Evolutionary conservation across 1,140 invertebrate species (phyloP).

Genomic region (Drosophila ogumai): DNA sequence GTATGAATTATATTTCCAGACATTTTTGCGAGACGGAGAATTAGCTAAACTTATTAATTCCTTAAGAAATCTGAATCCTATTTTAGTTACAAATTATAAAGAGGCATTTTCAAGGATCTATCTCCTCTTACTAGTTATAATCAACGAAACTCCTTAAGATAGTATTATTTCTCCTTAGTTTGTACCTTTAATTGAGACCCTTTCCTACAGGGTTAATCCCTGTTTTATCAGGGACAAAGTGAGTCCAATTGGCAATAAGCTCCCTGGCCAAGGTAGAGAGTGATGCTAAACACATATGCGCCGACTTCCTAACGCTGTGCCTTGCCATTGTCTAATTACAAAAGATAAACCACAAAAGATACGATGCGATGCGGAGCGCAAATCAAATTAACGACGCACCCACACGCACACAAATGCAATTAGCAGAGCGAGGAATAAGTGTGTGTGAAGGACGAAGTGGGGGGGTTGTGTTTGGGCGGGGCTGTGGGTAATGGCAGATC

Average conservation of each 20-base stretch:
- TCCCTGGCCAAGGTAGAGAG: neutral
- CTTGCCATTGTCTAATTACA: conserved; percentile 65
- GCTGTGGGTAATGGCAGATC: neutral
- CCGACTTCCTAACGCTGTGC: conserved; percentile 8
- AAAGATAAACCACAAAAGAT: conserved; percentile 68
- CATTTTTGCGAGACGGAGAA: neutral
- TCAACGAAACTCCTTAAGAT: no score
- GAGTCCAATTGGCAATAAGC: neutral
- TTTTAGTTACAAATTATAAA: no score
- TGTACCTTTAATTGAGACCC: no score
- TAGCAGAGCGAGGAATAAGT: conserved; percentile 18
- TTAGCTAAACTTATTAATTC: no score
- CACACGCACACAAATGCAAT: conserved; percentile 58
- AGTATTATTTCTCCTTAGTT: neutral
- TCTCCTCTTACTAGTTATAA: neutral
- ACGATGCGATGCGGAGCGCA: conserved; percentile 44
- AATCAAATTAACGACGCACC: conserved; percentile 67
- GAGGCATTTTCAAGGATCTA: no score
- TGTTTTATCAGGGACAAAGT: neutral
- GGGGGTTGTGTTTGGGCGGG: neutral
- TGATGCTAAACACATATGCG: conserved; percentile 21
- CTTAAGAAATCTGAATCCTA: neutral
- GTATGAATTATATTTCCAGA: neutral
- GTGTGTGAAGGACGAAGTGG: neutral
- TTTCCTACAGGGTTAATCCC: no score